phyloP scores from a whole-genome alignment of 2,113 vertebrate species.

The Nyctereutes procyonoides region DNA sequence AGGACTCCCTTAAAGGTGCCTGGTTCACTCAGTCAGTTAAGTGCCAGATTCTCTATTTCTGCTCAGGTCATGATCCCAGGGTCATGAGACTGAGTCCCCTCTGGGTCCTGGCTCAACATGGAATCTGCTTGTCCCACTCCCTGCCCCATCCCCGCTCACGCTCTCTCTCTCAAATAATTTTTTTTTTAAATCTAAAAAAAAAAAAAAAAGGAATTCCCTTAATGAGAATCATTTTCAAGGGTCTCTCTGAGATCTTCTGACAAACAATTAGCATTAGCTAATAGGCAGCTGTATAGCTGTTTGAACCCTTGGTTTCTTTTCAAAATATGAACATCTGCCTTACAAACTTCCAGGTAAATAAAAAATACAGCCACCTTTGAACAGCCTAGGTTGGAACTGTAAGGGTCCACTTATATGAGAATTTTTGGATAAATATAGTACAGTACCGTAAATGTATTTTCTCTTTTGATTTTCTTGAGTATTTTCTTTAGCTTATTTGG shows the following conservation, averaged over 20 bases:
- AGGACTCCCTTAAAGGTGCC: not conserved
- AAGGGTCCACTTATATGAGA: not conserved
- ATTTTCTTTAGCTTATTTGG: not conserved
- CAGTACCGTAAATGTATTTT: not conserved
- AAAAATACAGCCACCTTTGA: not conserved
- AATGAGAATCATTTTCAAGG: not conserved
- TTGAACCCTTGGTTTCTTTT: constrained; percentile 8
- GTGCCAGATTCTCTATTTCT: not conserved
- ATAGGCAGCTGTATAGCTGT: not conserved
- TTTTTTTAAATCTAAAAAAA: not conserved
- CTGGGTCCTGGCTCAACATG: not conserved
- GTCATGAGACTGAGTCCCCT: not conserved
- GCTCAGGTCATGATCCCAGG: not conserved
- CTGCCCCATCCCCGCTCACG: not conserved
- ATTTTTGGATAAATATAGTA: not conserved
- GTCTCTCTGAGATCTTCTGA: not conserved
- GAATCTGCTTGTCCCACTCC: not conserved
- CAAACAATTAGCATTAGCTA: not conserved
- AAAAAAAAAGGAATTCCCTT: not conserved
- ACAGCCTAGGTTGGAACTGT: not conserved
- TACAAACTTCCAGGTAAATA: not conserved
- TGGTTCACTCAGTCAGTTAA: not conserved
- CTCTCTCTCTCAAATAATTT: not conserved
- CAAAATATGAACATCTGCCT: not conserved
- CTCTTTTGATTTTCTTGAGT: not conserved